A percentile compares a stretch with the other conserved stretches of the same genome.
Conservation (phyloP, 2,888 invertebrate genomes). For the Caenorhabditis wallacei region DNA sequence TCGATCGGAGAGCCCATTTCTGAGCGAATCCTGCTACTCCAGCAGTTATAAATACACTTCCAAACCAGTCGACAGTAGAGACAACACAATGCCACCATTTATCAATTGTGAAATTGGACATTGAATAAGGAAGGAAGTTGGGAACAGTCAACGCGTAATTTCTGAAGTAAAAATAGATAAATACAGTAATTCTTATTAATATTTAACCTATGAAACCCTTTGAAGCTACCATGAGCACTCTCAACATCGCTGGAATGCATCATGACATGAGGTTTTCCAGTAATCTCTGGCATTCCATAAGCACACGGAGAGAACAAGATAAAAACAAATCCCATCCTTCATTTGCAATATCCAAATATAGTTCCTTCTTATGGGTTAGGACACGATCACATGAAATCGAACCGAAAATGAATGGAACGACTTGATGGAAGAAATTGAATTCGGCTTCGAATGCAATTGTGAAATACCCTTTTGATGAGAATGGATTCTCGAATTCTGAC, state of each 20-base stretch:
- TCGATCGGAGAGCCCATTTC: conserved; percentile 58
- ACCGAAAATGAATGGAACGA: conserved; percentile 59
- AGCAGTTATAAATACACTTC: conserved; percentile 41
- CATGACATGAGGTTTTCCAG: conserved; percentile 60
- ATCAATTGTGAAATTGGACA: conserved; percentile 55
- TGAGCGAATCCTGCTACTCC: conserved; percentile 50
- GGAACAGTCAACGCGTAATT: conserved; percentile 61
- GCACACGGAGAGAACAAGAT: conserved; percentile 59
- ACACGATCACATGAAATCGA: conserved; percentile 47
- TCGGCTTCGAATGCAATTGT: conserved; percentile 58
- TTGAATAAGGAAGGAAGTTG: conserved; percentile 58
- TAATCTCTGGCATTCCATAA: conserved; percentile 54
- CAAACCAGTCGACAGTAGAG: conserved; percentile 64
- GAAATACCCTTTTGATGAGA: conserved; percentile 50
- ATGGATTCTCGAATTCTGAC: conserved; percentile 47
- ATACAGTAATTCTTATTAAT: too few relatives aligned
- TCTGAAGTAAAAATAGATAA: too few relatives aligned
- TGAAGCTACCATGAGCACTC: conserved; percentile 62
- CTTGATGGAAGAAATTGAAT: conserved; percentile 60
- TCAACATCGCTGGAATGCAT: conserved; percentile 66
- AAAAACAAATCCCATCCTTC: conserved; percentile 59
- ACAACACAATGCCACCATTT: conserved; percentile 57
- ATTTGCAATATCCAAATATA: conserved; percentile 51
- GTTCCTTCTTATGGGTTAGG: conserved; percentile 14
- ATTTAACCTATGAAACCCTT: conserved; percentile 49